Conservation (phyloP, 2,888 invertebrate species). For the Augochlorella aurata region DNA sequence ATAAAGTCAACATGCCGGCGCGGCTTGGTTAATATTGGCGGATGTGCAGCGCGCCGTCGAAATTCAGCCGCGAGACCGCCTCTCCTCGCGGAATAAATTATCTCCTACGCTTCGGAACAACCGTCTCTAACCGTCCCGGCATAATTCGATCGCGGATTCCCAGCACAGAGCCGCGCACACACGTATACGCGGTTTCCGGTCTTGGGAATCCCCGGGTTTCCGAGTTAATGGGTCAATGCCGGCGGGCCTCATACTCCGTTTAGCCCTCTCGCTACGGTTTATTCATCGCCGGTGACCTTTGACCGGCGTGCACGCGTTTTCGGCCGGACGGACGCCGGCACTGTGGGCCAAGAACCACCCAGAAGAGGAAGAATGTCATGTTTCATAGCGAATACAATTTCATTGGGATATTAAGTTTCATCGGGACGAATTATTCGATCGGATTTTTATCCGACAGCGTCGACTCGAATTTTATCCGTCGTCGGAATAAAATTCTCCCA, state of each 20-base stretch:
- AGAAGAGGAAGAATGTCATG: too few relatives aligned
- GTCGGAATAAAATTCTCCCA: too few relatives aligned
- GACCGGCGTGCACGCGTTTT: conserved; percentile 17
- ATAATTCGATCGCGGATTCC: conserved; percentile 21
- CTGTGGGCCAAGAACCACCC: too few relatives aligned
- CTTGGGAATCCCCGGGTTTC: conserved; percentile 44
- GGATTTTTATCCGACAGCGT: too few relatives aligned
- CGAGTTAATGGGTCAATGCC: conserved; percentile 57
- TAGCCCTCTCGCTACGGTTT: conserved; percentile 44
- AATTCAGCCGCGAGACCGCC: neutral
- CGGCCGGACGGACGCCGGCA: neutral
- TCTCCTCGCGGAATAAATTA: neutral
- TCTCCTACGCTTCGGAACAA: conserved; percentile 3
- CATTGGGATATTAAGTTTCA: too few relatives aligned
- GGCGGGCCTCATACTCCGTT: conserved; percentile 34
- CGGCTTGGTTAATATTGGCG: neutral
- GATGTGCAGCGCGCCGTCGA: neutral
- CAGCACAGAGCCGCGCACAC: neutral
- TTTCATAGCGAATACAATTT: too few relatives aligned
- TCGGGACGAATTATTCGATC: too few relatives aligned
- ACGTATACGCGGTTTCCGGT: conserved; percentile 18
- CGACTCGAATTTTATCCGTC: too few relatives aligned
- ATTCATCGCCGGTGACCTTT: conserved; percentile 53
- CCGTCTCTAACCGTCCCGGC: neutral
- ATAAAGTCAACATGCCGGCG: neutral